A percentile compares a stretch with the other conserved stretches of the same genome.
Evolutionary conservation across 2,888 invertebrate genomes (phyloP).

Genomic region (Sericinus montela): DNA sequence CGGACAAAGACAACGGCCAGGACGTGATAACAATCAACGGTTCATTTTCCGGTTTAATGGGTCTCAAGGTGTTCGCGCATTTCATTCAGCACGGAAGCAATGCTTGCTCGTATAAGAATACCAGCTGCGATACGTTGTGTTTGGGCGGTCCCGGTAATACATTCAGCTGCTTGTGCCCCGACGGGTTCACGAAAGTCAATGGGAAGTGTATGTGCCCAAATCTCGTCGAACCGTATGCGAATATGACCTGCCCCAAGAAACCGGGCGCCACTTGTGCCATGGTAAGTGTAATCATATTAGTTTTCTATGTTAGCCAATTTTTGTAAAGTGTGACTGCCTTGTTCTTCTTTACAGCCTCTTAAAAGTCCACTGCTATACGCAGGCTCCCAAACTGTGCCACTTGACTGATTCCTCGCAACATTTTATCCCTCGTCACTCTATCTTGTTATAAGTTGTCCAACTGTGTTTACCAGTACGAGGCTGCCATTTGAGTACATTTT

Average conservation of each 20-base stretch:
- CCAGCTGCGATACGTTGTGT: constrained; percentile 86
- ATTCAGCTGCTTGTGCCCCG: constrained; percentile 88
- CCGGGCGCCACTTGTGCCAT: constrained; percentile 78
- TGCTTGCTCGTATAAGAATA: constrained; percentile 80
- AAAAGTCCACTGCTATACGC: no score
- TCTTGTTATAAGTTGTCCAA: no score
- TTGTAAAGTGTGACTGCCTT: no score
- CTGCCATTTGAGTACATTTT: no score
- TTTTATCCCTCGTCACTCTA: no score
- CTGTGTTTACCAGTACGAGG: no score
- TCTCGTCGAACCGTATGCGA: constrained; percentile 78
- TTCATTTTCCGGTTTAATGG: constrained; percentile 87
- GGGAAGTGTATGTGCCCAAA: constrained; percentile 89
- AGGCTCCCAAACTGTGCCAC: no score
- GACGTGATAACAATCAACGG: constrained; percentile 80
- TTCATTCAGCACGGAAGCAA: constrained; percentile 87
- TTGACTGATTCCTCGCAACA: no score
- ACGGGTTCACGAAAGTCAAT: constrained; percentile 80
- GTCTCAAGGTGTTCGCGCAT: constrained; percentile 88
- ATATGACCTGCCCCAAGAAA: constrained; percentile 84
- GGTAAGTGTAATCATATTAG: constrained; percentile 42
- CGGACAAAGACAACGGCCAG: constrained; percentile 87
- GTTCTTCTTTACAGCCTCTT: no score
- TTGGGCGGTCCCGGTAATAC: constrained; percentile 84
- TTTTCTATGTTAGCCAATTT: no score